A percentile compares a stretch with the other conserved stretches of the same genome.
Evolutionary conservation across 35 echinoderm and acorn worm genomes (phyloP).

Genomic region (Ophiothrix spiculata): DNA sequence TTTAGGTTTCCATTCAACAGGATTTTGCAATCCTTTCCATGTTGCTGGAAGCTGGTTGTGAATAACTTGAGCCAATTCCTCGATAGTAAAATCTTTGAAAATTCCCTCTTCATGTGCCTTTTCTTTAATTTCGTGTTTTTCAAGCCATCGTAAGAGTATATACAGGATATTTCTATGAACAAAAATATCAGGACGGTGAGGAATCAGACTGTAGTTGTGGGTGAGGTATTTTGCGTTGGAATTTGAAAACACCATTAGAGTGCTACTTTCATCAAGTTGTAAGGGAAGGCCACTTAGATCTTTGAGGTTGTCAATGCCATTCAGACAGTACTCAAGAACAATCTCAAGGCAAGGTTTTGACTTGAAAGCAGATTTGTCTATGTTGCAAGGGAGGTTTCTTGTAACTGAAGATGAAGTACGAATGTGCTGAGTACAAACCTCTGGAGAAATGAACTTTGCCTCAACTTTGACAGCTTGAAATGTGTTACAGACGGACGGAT

Average conservation of each 20-base stretch:
- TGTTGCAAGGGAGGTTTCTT: not conserved
- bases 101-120: no score
- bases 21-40: not conserved
- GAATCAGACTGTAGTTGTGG: not conserved
- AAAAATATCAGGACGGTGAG: not conserved
- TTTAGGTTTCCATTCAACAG: not conserved
- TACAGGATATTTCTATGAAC: not conserved
- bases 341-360: not conserved
- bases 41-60: not conserved
- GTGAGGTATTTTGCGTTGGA: not conserved
- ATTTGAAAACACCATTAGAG: not conserved
- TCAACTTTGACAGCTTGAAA: not conserved
- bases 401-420: not conserved
- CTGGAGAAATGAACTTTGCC: constrained; percentile 5
- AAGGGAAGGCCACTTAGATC: constrained; percentile 6
- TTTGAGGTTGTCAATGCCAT: not conserved
- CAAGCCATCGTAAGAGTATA: not conserved
- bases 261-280: not conserved
- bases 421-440: not conserved
- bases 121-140: not conserved
- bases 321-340: constrained; percentile 13
- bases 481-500: not conserved
- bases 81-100: constrained; percentile 16
- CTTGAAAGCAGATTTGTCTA: not conserved
- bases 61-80: not conserved